Conservation (phyloP, 1,140 invertebrate species). For the Panulirus ornatus region DNA sequence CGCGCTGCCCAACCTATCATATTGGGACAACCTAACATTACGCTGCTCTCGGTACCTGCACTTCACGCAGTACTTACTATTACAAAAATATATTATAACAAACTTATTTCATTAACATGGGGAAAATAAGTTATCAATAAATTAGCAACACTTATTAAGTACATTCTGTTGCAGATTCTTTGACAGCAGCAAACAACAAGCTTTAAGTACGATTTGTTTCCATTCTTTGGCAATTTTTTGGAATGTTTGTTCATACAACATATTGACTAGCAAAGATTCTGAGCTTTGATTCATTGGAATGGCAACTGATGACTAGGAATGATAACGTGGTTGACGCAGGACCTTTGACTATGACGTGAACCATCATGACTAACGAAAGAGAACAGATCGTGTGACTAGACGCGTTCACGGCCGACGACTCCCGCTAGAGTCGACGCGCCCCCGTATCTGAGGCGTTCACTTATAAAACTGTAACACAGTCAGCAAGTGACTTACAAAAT, state of each 20-base stretch:
- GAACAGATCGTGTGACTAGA: constrained; percentile 65
- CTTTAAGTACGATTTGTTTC: constrained; percentile 47
- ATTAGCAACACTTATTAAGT: constrained; percentile 57
- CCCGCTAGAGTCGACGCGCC: not conserved
- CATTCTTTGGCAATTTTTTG: constrained; percentile 63
- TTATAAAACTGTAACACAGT: constrained; percentile 48
- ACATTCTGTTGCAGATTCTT: constrained; percentile 23
- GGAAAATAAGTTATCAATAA: constrained; percentile 69
- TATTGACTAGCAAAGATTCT: constrained; percentile 61
- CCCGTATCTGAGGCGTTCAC: constrained; percentile 6
- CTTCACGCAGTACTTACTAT: constrained; percentile 4
- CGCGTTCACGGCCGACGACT: not conserved
- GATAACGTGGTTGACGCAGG: constrained; percentile 13
- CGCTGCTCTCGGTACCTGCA: not conserved
- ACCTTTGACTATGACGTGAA: constrained; percentile 10
- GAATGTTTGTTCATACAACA: constrained; percentile 51
- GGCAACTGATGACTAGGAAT: constrained; percentile 62
- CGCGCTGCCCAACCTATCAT: not conserved
- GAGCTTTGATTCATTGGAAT: constrained; percentile 61
- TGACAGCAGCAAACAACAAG: not conserved
- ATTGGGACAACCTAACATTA: not conserved
- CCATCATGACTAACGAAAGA: not conserved
- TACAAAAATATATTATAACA: constrained; percentile 58
- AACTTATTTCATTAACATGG: constrained; percentile 36
- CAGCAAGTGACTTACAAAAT: constrained; percentile 42